phyloP scores from a whole-genome alignment of 2,797 vertebrate species.

The Argentina silus region DNA sequence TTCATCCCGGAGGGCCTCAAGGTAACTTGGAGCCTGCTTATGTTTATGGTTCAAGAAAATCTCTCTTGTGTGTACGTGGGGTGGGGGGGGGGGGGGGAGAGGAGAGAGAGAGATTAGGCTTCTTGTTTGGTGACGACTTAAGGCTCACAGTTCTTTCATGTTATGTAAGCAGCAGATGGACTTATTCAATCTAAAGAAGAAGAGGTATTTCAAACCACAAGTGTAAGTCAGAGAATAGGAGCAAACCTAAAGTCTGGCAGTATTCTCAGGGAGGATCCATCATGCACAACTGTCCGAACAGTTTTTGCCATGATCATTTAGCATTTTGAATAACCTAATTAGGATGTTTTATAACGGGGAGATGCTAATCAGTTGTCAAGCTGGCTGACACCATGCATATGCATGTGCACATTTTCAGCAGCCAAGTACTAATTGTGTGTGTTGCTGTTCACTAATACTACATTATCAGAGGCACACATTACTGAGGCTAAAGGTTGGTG shows the following conservation, averaged over 20 bases:
- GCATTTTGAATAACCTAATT: neutral
- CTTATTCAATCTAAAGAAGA: slow-evolving; percentile 7
- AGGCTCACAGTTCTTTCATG: neutral
- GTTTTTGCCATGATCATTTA: neutral
- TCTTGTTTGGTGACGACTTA: neutral
- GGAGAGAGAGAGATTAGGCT: slow-evolving; percentile 4
- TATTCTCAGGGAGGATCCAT: neutral
- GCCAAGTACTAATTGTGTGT: neutral
- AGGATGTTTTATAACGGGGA: no score
- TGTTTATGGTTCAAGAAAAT: neutral
- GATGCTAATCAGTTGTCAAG: no score
- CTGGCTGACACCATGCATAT: no score
- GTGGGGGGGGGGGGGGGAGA: neutral
- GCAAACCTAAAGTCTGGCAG: neutral
- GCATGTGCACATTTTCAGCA: no score
- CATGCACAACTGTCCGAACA: no score
- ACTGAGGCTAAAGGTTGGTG: neutral
- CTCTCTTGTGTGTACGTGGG: neutral
- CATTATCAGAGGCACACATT: no score
- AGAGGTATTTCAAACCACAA: neutral
- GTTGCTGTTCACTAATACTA: neutral
- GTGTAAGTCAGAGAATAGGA: neutral
- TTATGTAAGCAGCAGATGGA: slow-evolving; percentile 16
- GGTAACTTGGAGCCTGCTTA: slow-evolving; percentile 81
- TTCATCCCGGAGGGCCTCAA: slow-evolving; percentile 97